Evolutionary conservation across 2,888 invertebrate species (phyloP).

Genomic region (Drosophila subquinaria): DNA sequence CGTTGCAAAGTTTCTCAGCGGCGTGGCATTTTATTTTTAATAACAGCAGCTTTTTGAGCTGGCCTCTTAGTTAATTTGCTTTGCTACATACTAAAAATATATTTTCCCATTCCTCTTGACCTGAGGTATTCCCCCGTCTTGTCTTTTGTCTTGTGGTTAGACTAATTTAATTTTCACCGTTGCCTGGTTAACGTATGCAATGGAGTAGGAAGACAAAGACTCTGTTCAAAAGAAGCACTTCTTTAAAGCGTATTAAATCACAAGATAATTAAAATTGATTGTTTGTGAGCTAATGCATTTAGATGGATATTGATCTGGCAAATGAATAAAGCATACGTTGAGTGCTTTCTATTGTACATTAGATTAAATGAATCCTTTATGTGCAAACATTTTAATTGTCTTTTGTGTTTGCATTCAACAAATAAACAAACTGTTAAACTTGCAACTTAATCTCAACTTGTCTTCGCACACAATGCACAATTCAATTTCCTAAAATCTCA

Average conservation of each 20-base stretch:
- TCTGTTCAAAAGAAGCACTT: not conserved
- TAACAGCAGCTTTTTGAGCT: slow-evolving; percentile 37
- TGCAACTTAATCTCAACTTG: not conserved
- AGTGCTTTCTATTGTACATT: slow-evolving; percentile 7
- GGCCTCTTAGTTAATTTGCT: slow-evolving; percentile 47
- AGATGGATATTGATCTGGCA: slow-evolving; percentile 5
- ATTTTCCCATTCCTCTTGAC: slow-evolving; percentile 1
- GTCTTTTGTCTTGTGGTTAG: slow-evolving; percentile 16
- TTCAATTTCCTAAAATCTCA: slow-evolving; percentile 18
- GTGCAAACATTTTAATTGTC: slow-evolving; percentile 24
- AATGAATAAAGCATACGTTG: not conserved
- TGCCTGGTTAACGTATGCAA: not conserved
- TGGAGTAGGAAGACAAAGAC: not conserved
- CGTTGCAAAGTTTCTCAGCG: slow-evolving; percentile 63
- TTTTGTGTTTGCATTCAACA: slow-evolving; percentile 14
- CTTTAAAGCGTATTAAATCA: not conserved
- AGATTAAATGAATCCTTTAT: slow-evolving; percentile 1
- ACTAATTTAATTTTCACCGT: slow-evolving; percentile 37
- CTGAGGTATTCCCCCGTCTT: not conserved
- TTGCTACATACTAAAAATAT: slow-evolving; percentile 28
- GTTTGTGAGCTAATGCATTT: not conserved
- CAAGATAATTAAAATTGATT: slow-evolving; percentile 6
- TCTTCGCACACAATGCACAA: slow-evolving; percentile 31
- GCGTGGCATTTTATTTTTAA: slow-evolving; percentile 58
- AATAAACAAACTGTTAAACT: slow-evolving; percentile 34